These are phyloP conservation scores for Thomomys bottae DNA, from an alignment of 2,113 vertebrate species.

Conservation along the genomic window DNA sequence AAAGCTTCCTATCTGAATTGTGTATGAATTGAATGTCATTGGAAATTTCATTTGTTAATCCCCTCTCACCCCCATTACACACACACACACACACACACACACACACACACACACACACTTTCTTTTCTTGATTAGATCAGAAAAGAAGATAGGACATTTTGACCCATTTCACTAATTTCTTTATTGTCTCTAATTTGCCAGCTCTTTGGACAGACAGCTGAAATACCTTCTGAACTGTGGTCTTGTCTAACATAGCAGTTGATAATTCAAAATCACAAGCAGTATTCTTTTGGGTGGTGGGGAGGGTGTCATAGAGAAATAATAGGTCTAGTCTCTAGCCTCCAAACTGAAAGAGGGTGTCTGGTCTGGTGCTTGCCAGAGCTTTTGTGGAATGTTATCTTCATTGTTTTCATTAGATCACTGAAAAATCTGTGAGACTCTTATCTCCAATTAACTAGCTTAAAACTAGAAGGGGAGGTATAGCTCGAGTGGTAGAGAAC, in stretches of 20 bases:
- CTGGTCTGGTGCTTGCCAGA: not conserved
- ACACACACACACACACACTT: no score
- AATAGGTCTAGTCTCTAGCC: not conserved
- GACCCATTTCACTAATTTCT: slow-evolving; percentile 14
- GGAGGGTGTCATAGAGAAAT: not conserved
- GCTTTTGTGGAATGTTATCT: not conserved
- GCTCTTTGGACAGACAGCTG: not conserved
- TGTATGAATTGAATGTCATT: not conserved
- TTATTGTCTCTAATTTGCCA: not conserved
- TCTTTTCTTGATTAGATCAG: not conserved
- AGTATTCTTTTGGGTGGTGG: not conserved
- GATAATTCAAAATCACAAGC: not conserved
- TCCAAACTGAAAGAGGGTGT: not conserved
- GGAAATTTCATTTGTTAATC: not conserved
- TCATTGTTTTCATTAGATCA: not conserved
- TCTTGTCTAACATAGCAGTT: not conserved
- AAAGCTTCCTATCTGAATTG: not conserved
- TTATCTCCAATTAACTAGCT: not conserved
- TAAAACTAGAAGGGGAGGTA: no score
- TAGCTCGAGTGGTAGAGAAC: no score
- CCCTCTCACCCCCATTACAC: no score
- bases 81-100: no score
- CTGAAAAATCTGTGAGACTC: no score
- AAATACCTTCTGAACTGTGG: not conserved
- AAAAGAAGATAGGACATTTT: not conserved